Base-by-base conservation (phyloP, 2,888 invertebrate genomes). In the Eristalis tenax region DNA sequence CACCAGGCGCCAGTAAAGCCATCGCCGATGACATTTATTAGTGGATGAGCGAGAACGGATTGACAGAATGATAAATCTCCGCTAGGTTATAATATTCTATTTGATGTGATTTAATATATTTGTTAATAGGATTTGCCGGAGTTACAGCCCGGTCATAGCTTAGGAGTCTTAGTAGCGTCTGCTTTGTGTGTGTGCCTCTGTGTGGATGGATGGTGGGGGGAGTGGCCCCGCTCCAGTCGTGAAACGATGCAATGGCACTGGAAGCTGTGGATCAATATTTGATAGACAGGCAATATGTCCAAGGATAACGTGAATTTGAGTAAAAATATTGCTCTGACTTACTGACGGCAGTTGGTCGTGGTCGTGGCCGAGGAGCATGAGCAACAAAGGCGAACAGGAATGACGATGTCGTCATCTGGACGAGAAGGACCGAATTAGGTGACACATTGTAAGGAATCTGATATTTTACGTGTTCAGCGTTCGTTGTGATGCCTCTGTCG, bases 61-160 rank as follows among this genome's bases (percentile, higher is more conserved):
- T 88, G 88, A 88, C 88, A 88, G 88, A 80, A 88, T 88, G 88
- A 88, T 88, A 84, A 88, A 88, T 88, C 88, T 78, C 81, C 70
- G 84, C 43, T 73, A 63, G 83, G 88, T 88, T 77, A 80, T 83
- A 84, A 84, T 88, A 81, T 88, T 88, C 88, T 81, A 84, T 88
- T 88, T 84, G 88, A 81, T 84, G 77, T 84, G 87, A 87, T 87
- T 87, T 87, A 83, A 83, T 83, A 83, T 71, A 71, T 78, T 78
- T 82, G 78, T 76, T 69, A 87, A 83, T 76, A 73, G 87, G 83
- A 74, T 83, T 82, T 82, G 28, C 83, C 59, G 70, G 70, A 40
- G 23, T 64, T 76, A 23, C 38, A 26, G n/a, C 50, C 43, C 18
- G 43, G 18, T 15, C 75, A 18, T 18, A 35, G 71, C 50, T 75